Percentiles rank a stretch among this genome's conserved stretches.
Evolutionary conservation across 2,888 invertebrate genomes (phyloP).

Genomic region (Chloroclystis v-ata): DNA sequence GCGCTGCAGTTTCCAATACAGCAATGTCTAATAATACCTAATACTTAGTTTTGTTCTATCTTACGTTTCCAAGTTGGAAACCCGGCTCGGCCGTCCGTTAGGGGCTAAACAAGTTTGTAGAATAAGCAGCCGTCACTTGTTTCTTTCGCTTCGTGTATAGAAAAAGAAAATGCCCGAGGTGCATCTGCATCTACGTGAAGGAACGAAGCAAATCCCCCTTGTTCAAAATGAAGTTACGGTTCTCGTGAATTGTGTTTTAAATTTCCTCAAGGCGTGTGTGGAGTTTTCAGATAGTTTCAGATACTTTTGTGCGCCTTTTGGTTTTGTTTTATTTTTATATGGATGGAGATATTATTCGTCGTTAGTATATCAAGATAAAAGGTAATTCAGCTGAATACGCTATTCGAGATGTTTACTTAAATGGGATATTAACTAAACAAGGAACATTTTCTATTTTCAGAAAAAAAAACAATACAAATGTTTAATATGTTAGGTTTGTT

Average conservation of each 20-base stretch:
- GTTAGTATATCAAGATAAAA: too few relatives aligned
- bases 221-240: slow-evolving; percentile 69
- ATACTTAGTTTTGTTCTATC: slow-evolving; percentile 32
- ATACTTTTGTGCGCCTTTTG: slow-evolving; percentile 22
- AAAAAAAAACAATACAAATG: too few relatives aligned
- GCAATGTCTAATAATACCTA: too few relatives aligned
- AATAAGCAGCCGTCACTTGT: slow-evolving; percentile 67
- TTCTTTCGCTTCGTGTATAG: slow-evolving; percentile 53
- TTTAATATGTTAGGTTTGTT: too few relatives aligned
- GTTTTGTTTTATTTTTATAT: neutral
- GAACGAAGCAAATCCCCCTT: slow-evolving; percentile 56
- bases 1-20: too few relatives aligned
- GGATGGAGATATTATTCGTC: neutral
- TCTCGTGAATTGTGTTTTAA: slow-evolving; percentile 64
- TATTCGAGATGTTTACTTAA: too few relatives aligned
- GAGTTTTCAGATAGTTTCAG: slow-evolving; percentile 53
- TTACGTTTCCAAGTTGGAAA: slow-evolving; percentile 54
- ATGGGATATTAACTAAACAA: too few relatives aligned
- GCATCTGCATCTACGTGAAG: slow-evolving; percentile 52
- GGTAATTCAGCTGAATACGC: too few relatives aligned
- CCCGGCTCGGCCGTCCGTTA: slow-evolving; percentile 59
- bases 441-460: too few relatives aligned
- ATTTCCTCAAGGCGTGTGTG: slow-evolving; percentile 58
- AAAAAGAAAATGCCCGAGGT: slow-evolving; percentile 54
- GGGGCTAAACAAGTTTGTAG: slow-evolving; percentile 65